A percentile compares a stretch with the other conserved stretches of the same genome.
phyloP scores from a whole-genome alignment of 2,113 vertebrate genomes.

The Irena cyanogastra region DNA sequence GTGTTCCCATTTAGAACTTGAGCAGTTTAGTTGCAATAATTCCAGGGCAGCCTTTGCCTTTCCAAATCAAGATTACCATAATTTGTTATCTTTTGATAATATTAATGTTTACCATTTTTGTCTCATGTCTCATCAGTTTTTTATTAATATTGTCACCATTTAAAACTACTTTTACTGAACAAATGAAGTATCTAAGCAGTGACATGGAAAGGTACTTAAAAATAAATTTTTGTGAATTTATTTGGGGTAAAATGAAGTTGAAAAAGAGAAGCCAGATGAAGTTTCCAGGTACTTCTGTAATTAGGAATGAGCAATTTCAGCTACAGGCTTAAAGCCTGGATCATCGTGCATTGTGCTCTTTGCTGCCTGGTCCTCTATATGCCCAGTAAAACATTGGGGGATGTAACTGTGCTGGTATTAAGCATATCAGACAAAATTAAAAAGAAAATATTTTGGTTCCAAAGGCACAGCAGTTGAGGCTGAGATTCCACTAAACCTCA shows the following conservation, averaged over 20 bases:
- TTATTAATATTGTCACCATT: neutral
- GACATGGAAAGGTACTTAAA: neutral
- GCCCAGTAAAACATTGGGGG: neutral
- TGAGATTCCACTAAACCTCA: neutral
- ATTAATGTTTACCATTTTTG: accelerated
- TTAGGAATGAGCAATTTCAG: neutral
- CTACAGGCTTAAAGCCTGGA: neutral
- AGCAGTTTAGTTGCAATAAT: neutral
- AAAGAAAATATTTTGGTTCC: neutral
- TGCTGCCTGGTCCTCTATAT: neutral
- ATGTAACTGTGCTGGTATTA: neutral
- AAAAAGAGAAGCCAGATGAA: neutral
- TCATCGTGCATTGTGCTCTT: neutral
- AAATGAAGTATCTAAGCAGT: neutral
- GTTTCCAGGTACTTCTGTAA: neutral
- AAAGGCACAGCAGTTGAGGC: neutral
- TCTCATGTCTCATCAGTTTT: neutral
- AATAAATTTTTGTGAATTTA: neutral
- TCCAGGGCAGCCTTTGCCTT: neutral
- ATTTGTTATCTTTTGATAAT: neutral
- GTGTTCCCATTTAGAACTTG: neutral
- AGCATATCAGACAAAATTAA: neutral
- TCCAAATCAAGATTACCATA: neutral
- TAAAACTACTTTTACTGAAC: neutral
- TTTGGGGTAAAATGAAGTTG: neutral